phyloP scores from a whole-genome alignment of 2,888 invertebrate species.

The Aphodius granarius region DNA sequence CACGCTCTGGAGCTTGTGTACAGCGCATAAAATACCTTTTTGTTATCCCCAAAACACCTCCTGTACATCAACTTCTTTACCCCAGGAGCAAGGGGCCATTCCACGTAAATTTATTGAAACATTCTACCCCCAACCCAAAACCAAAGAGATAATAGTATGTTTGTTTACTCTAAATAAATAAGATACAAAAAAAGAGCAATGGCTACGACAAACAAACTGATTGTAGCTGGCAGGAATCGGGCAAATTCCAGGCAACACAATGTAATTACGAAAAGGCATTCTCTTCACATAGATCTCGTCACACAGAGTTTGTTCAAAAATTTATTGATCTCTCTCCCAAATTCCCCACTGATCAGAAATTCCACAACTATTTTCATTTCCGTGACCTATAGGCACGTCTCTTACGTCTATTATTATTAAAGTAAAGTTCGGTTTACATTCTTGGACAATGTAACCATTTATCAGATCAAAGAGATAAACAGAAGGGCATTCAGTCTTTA shows the following conservation, averaged over 20 bases:
- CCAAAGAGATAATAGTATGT: too few relatives aligned
- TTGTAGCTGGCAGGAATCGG: background rate
- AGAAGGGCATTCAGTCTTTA: too few relatives aligned
- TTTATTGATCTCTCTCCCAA: background rate
- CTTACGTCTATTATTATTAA: too few relatives aligned
- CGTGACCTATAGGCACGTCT: too few relatives aligned
- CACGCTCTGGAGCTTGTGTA: background rate
- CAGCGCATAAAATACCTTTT: background rate
- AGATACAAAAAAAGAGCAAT: background rate
- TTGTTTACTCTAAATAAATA: too few relatives aligned
- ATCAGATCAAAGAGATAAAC: too few relatives aligned
- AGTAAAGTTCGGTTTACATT: too few relatives aligned
- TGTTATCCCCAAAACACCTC: background rate
- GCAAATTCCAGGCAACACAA: background rate
- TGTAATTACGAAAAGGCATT: background rate
- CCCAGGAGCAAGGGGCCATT: background rate
- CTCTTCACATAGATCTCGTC: background rate
- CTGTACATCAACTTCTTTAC: background rate
- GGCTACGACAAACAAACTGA: background rate
- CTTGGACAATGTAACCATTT: too few relatives aligned
- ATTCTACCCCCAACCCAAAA: background rate
- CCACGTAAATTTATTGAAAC: background rate
- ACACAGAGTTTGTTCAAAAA: background rate
- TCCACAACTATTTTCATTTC: background rate
- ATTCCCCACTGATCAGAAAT: background rate